phyloP scores from a whole-genome alignment of 2,113 vertebrate species.

The Monarcha castaneiventris region DNA sequence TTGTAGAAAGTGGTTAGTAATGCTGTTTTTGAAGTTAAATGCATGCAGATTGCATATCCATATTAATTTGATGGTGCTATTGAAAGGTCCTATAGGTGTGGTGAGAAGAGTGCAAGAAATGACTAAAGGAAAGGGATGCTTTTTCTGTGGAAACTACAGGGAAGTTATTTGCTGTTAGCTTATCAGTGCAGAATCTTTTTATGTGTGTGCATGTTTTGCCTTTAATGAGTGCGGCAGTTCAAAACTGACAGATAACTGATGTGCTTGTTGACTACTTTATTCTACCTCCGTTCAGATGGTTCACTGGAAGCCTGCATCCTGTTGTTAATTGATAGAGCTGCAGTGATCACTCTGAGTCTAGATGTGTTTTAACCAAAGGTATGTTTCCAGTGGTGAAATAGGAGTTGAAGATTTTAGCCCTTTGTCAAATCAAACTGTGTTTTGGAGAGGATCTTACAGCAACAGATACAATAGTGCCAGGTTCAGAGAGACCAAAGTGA shows the following conservation, averaged over 20 bases:
- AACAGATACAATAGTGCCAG: not conserved
- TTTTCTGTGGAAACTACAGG: not conserved
- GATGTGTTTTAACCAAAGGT: not conserved
- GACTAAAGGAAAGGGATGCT: not conserved
- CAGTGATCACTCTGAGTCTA: not conserved
- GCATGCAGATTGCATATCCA: not conserved
- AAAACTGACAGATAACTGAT: not conserved
- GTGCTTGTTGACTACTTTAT: not conserved
- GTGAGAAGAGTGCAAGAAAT: not conserved
- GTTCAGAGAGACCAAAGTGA: slow-evolving; percentile 18
- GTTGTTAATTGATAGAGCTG: not conserved
- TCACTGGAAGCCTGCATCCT: not conserved
- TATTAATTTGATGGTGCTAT: not conserved
- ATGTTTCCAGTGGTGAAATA: not conserved
- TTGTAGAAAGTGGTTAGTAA: not conserved
- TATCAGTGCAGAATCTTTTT: not conserved
- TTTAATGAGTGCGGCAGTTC: not conserved
- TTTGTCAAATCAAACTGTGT: not conserved
- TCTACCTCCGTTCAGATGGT: not conserved
- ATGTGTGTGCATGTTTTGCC: not conserved
- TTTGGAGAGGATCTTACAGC: not conserved
- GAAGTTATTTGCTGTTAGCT: not conserved
- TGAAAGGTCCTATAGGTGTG: not conserved
- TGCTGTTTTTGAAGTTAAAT: not conserved
- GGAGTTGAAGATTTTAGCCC: not conserved